Evolutionary conservation across 2,113 vertebrate species (phyloP).

Genomic region (Sebastes fasciatus): DNA sequence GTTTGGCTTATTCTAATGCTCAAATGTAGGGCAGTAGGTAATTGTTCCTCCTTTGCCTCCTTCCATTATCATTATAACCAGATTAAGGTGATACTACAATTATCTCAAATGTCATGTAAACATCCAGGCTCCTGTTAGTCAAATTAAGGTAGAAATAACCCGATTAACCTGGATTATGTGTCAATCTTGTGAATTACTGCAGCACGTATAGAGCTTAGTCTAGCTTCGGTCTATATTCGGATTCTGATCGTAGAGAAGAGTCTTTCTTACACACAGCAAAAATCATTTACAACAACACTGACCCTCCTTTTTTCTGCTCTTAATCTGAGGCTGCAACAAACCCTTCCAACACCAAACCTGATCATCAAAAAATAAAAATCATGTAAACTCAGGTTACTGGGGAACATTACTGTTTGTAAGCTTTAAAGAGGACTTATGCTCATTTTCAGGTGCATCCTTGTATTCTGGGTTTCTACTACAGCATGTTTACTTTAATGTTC

Average conservation of each 20-base stretch:
- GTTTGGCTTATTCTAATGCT: constrained; percentile 7
- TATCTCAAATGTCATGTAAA: constrained; percentile 51
- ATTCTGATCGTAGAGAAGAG: neutral
- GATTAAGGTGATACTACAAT: constrained; percentile 56
- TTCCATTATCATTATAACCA: constrained; percentile 50
- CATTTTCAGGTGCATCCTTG: no score
- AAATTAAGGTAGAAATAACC: constrained; percentile 55
- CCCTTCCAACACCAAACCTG: neutral
- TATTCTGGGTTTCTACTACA: no score
- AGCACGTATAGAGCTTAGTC: constrained; percentile 10
- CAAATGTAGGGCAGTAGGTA: constrained; percentile 49
- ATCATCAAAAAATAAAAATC: constrained; percentile 13
- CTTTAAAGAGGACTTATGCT: neutral
- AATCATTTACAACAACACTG: neutral
- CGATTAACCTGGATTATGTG: constrained; percentile 57
- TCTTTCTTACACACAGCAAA: neutral
- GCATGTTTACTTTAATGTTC: no score
- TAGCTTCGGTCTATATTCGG: neutral
- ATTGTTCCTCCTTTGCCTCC: constrained; percentile 42
- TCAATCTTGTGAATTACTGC: constrained; percentile 40
- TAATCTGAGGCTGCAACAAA: constrained; percentile 19
- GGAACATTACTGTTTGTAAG: neutral
- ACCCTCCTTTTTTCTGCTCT: neutral
- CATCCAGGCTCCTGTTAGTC: constrained; percentile 51
- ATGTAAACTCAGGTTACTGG: neutral